Evolutionary conservation across 2,888 invertebrate species (phyloP).

Genomic region (Acanthosoma haemorrhoidale): DNA sequence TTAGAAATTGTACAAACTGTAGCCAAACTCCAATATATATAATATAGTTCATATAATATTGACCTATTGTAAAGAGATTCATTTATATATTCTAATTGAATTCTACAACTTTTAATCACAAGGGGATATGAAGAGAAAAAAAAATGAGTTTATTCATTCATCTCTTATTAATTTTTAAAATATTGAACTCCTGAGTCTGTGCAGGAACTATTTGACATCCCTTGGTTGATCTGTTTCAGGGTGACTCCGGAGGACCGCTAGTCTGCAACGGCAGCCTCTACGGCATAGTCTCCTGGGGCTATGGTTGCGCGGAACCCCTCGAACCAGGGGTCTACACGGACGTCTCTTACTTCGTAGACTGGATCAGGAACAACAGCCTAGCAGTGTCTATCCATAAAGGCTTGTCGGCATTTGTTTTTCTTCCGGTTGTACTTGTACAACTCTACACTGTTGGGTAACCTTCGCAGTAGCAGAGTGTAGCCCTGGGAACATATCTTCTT

Average conservation of each 20-base stretch:
- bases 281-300: conserved; percentile 16
- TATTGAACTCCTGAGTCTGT: neutral
- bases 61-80: no score
- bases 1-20: no score
- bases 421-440: neutral
- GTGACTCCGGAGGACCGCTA: conserved; percentile 20
- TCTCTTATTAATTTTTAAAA: neutral
- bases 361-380: conserved; percentile 7
- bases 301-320: neutral
- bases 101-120: no score
- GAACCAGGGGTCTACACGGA: conserved; percentile 13
- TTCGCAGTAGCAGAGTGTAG: no score
- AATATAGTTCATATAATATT: no score
- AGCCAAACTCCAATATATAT: no score
- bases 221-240: neutral
- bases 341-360: neutral
- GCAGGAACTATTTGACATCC: neutral
- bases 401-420: neutral
- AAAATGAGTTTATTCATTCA: no score
- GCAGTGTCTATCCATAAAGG: neutral
- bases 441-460: neutral
- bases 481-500: no score
- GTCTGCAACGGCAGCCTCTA: neutral
- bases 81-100: no score
- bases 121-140: no score